Conservation (phyloP, 2,797 vertebrate genomes). For the Neostethus bicornis region DNA sequence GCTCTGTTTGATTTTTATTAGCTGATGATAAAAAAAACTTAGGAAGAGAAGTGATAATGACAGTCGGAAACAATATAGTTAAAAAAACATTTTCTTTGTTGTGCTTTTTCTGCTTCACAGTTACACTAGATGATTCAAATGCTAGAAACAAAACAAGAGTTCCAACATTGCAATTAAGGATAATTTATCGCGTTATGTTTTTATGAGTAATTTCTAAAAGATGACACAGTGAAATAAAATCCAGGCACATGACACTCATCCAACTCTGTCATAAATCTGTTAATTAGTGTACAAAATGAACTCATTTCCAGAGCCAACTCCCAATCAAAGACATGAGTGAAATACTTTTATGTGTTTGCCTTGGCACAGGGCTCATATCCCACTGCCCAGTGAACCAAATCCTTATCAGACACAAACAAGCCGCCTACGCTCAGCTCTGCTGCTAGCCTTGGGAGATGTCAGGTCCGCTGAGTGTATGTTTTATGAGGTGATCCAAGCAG, state of each 20-base stretch:
- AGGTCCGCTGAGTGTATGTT: conserved; percentile 56
- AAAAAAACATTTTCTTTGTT: conserved; percentile 52
- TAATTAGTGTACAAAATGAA: conserved; percentile 67
- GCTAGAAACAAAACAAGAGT: conserved; percentile 46
- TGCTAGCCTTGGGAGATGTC: conserved; percentile 62
- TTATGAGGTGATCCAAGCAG: conserved; percentile 63
- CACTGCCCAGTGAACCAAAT: conserved; percentile 63
- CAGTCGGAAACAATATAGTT: conserved; percentile 66
- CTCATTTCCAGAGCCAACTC: conserved; percentile 56
- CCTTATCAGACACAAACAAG: conserved; percentile 75
- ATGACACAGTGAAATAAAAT: conserved; percentile 30
- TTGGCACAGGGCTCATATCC: conserved; percentile 54
- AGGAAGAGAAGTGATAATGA: conserved; percentile 40
- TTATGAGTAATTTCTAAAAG: conserved; percentile 50
- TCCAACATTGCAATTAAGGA: conserved; percentile 55
- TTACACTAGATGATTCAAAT: conserved; percentile 42
- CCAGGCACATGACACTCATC: conserved; percentile 48
- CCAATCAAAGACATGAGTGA: conserved; percentile 61
- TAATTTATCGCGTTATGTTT: conserved; percentile 56
- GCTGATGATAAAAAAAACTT: conserved; percentile 46
- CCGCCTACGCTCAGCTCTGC: conserved; percentile 61
- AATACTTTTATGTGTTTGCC: conserved; percentile 70
- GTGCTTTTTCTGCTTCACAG: conserved; percentile 52
- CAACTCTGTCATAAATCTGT: conserved; percentile 50
- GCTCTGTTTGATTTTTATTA: conserved; percentile 47